Conservation (phyloP, 2,797 vertebrate genomes). For the Potorous gilbertii region DNA sequence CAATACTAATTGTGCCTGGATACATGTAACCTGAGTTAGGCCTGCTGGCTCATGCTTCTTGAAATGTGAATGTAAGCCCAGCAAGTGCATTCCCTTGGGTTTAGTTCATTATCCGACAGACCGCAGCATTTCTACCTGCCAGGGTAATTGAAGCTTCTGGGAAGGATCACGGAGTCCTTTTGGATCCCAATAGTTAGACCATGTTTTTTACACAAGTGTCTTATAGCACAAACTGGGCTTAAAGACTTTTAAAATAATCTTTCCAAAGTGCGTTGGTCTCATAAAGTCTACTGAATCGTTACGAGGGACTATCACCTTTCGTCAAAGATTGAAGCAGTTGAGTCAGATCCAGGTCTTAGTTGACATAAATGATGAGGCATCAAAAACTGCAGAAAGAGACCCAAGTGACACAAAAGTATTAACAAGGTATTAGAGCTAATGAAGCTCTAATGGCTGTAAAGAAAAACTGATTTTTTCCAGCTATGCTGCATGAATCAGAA, state of each 20-base stretch:
- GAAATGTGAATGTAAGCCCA: neutral
- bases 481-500: neutral
- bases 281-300: conserved; percentile 6
- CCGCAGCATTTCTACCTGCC: conserved; percentile 72
- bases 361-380: conserved; percentile 55
- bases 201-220: conserved; percentile 1
- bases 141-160: conserved; percentile 28
- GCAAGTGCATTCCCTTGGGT: neutral
- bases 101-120: conserved; percentile 67
- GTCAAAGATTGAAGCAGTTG: conserved; percentile 55
- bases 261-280: conserved; percentile 56
- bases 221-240: conserved; percentile 49
- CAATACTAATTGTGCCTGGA: neutral
- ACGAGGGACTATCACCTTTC: conserved; percentile 26
- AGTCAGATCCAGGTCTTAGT: conserved; percentile 49
- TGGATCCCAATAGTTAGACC: neutral
- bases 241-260: conserved; percentile 62
- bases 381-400: conserved; percentile 65
- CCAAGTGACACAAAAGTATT: conserved; percentile 41
- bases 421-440: conserved; percentile 58
- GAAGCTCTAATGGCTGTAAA: conserved; percentile 50
- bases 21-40: neutral
- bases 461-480: conserved; percentile 41
- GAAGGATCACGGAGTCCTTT: conserved; percentile 53
- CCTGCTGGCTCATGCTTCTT: neutral